A percentile compares a stretch with the other conserved stretches of the same genome.
Conservation (phyloP, 2,888 invertebrate species). For the Coleophora flavipennella region DNA sequence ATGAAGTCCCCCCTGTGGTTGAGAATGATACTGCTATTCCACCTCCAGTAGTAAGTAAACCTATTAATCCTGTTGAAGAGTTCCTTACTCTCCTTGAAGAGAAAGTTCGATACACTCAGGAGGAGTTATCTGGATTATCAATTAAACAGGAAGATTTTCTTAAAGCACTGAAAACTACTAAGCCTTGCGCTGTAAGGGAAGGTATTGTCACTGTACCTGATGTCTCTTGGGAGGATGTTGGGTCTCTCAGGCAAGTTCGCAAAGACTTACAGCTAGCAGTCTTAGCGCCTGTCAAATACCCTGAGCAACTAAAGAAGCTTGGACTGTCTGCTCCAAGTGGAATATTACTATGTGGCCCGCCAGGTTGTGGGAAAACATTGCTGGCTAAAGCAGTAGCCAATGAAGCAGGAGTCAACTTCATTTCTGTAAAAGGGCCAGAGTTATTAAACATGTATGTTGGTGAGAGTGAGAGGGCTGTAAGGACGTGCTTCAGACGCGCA, state of each 20-base stretch:
- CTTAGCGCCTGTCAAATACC: slow-evolving; percentile 91
- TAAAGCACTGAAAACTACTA: slow-evolving; percentile 84
- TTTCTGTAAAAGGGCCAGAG: slow-evolving; percentile 99
- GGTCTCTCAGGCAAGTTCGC: slow-evolving; percentile 89
- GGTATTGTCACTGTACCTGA: slow-evolving; percentile 98
- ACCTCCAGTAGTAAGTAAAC: slow-evolving; percentile 10
- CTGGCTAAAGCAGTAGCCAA: slow-evolving; percentile 98
- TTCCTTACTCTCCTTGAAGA: slow-evolving; percentile 78
- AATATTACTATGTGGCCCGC: slow-evolving; percentile 95
- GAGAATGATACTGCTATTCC: slow-evolving; percentile 13
- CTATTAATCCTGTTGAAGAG: slow-evolving; percentile 51
- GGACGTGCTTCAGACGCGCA: slow-evolving; percentile 96
- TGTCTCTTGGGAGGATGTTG: slow-evolving; percentile 97
- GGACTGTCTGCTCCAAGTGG: slow-evolving; percentile 90
- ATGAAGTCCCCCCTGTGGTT: slow-evolving; percentile 10
- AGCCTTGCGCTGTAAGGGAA: slow-evolving; percentile 95
- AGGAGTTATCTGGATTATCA: slow-evolving; percentile 76
- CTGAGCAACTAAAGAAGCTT: slow-evolving; percentile 82
- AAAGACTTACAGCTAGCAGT: slow-evolving; percentile 93
- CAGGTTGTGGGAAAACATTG: slow-evolving; percentile 96
- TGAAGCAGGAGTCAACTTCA: slow-evolving; percentile 98
- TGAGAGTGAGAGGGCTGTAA: slow-evolving; percentile 96
- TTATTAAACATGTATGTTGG: slow-evolving; percentile 99
- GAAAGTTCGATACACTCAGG: slow-evolving; percentile 73
- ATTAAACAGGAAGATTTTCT: slow-evolving; percentile 84